phyloP scores from a whole-genome alignment of 2,888 invertebrate genomes.

The Stegophylla sp. region DNA sequence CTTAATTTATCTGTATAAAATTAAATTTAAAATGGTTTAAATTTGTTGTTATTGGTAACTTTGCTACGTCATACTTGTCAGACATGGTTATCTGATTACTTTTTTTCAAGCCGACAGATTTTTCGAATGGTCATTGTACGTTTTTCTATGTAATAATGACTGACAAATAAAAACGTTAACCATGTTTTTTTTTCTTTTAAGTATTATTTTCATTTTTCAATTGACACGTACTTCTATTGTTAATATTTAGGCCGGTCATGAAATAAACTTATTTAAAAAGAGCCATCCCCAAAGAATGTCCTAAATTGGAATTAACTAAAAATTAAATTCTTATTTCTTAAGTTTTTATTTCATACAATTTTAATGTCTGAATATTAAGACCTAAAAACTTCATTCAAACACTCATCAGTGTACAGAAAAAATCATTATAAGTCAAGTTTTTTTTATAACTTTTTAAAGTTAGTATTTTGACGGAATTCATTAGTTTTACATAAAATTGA shows the following conservation, averaged over 20 bases:
- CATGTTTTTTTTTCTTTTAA: constrained; percentile 15
- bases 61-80: constrained; percentile 21
- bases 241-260: constrained; percentile 52
- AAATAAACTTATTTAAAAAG: constrained; percentile 35
- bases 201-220: constrained; percentile 29
- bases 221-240: constrained; percentile 55
- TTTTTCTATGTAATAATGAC: constrained; percentile 35
- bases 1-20: not conserved
- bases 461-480: too few species aligned
- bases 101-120: constrained; percentile 33
- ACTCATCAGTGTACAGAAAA: too few species aligned
- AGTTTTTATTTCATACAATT: not conserved
- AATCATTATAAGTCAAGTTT: too few species aligned
- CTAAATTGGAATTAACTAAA: constrained; percentile 37
- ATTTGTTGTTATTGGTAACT: constrained; percentile 19
- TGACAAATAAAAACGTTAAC: constrained; percentile 27
- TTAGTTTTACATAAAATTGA: too few species aligned
- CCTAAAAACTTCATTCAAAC: too few species aligned
- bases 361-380: not conserved
- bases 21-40: not conserved
- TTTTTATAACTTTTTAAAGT: too few species aligned
- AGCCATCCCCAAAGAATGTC: constrained; percentile 28
- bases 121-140: constrained; percentile 28
- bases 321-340: constrained; percentile 2
- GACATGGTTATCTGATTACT: constrained; percentile 46